A percentile compares a stretch with the other conserved stretches of the same genome.
Conservation (phyloP, 2,888 invertebrate genomes). For the Orthosia incerta region DNA sequence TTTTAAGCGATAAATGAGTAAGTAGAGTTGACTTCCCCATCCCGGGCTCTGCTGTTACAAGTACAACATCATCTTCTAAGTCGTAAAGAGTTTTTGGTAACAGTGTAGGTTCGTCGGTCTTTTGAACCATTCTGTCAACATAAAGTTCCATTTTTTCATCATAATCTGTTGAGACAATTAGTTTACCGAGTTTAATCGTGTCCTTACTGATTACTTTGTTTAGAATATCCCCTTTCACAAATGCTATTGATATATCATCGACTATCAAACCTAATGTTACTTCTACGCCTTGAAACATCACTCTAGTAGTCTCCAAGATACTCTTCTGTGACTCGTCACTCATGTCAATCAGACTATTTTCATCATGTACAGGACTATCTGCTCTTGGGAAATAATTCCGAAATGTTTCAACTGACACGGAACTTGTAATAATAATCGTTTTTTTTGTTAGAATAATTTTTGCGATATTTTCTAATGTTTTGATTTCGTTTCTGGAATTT, state of each 20-base stretch:
- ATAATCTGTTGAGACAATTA: slow-evolving; percentile 20
- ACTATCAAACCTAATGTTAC: slow-evolving; percentile 23
- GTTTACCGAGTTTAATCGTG: slow-evolving; percentile 32
- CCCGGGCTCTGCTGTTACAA: slow-evolving; percentile 53
- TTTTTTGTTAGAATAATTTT: not conserved
- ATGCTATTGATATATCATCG: slow-evolving; percentile 19
- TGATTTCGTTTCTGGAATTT: not conserved
- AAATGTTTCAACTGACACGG: not conserved
- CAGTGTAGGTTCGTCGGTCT: not conserved
- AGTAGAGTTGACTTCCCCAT: slow-evolving; percentile 64
- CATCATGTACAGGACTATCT: slow-evolving; percentile 1
- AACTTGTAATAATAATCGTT: slow-evolving; percentile 4
- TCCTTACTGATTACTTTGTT: slow-evolving; percentile 31
- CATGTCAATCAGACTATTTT: slow-evolving; percentile 26
- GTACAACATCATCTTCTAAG: slow-evolving; percentile 22
- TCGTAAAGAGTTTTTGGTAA: not conserved
- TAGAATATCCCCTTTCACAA: slow-evolving; percentile 27
- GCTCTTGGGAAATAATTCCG: slow-evolving; percentile 17
- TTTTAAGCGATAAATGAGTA: not conserved
- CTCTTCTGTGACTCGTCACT: slow-evolving; percentile 18
- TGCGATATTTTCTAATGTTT: not conserved
- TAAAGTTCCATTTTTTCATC: slow-evolving; percentile 47
- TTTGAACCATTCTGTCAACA: slow-evolving; percentile 26
- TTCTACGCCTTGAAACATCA: slow-evolving; percentile 45
- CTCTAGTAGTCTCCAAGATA: slow-evolving; percentile 7